These are phyloP conservation scores for Muscidifurax raptorellus DNA, from an alignment of 1,140 invertebrate species.

Conservation along the genomic window DNA sequence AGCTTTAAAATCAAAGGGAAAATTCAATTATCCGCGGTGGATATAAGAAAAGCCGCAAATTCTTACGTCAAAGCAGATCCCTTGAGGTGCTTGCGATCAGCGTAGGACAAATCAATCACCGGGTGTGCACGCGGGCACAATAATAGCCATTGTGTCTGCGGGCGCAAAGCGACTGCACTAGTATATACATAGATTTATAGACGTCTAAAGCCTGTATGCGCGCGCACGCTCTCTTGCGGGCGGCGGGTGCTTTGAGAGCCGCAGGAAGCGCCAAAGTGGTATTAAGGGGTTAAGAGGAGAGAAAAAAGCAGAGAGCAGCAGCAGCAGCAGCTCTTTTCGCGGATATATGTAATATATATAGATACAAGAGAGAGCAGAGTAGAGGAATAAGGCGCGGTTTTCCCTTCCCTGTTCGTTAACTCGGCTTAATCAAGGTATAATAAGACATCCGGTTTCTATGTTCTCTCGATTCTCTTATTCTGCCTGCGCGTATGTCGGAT, in stretches of 20 bases:
- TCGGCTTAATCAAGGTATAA: constrained; percentile 43
- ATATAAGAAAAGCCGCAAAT: too few relatives aligned
- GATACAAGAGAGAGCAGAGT: too few relatives aligned
- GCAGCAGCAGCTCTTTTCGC: constrained; percentile 12
- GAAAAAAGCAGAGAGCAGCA: too few relatives aligned
- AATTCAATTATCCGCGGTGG: too few relatives aligned
- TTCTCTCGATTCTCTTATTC: constrained; percentile 19
- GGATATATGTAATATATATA: too few relatives aligned
- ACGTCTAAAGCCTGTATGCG: neutral
- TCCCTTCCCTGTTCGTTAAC: constrained; percentile 31
- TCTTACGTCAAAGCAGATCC: neutral
- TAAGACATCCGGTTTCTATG: constrained; percentile 34
- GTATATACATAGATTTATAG: neutral
- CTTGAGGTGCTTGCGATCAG: neutral
- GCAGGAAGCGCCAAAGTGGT: constrained; percentile 28
- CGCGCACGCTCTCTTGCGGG: neutral
- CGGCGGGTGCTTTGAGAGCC: constrained; percentile 10
- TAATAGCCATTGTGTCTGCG: constrained; percentile 46
- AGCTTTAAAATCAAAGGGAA: too few relatives aligned
- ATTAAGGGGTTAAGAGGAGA: constrained; percentile 37
- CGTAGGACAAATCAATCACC: constrained; percentile 44
- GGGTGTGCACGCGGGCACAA: constrained; percentile 3
- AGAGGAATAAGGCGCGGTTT: neutral
- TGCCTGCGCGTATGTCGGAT: neutral
- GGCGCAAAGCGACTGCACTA: neutral